Conservation (phyloP, 1,140 invertebrate species). For the Tenebrio molitor region DNA sequence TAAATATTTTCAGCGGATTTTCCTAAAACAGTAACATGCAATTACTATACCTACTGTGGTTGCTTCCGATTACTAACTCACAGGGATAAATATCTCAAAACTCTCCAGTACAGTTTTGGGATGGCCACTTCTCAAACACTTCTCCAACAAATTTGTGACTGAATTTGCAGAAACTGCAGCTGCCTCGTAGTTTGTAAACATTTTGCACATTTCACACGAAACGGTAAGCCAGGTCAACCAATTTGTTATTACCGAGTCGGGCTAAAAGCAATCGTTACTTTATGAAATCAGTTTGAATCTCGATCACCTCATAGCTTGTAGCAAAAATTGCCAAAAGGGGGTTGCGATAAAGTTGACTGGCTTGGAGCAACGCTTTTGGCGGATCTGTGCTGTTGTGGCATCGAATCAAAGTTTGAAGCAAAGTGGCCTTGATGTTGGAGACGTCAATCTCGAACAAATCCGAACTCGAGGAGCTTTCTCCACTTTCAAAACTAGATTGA, state of each 20-base stretch:
- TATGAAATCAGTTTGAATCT: too few relatives aligned
- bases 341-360: slow-evolving; percentile 70
- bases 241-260: slow-evolving; percentile 73
- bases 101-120: slow-evolving; percentile 71
- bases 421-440: slow-evolving; percentile 67
- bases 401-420: slow-evolving; percentile 74
- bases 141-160: slow-evolving; percentile 69
- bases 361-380: slow-evolving; percentile 72
- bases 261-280: slow-evolving; percentile 66
- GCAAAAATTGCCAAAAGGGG: slow-evolving; percentile 75
- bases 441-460: slow-evolving; percentile 62
- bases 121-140: slow-evolving; percentile 69
- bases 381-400: slow-evolving; percentile 79
- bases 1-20: slow-evolving; percentile 71
- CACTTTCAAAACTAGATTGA: slow-evolving; percentile 64
- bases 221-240: slow-evolving; percentile 75
- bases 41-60: slow-evolving; percentile 43
- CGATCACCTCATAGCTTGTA: slow-evolving; percentile 78
- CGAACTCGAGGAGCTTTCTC: slow-evolving; percentile 56
- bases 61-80: too few relatives aligned
- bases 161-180: slow-evolving; percentile 63
- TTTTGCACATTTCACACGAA: slow-evolving; percentile 65
- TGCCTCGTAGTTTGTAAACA: slow-evolving; percentile 64
- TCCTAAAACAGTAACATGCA: slow-evolving; percentile 67
- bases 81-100: slow-evolving; percentile 75